phyloP scores from a whole-genome alignment of 2,113 vertebrate genomes.

The Caracal caracal region DNA sequence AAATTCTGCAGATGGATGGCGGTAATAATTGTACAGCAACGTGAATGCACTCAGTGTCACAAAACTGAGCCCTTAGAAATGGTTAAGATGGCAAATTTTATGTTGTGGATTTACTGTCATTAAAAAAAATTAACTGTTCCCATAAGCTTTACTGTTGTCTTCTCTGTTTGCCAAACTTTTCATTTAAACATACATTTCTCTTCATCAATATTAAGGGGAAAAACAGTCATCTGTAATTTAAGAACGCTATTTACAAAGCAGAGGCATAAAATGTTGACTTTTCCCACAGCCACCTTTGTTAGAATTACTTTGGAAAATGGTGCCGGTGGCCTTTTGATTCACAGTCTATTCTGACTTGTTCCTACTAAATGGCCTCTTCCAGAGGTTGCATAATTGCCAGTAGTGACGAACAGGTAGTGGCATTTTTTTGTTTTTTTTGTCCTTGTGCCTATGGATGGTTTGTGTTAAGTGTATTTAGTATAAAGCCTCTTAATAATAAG shows the following conservation, averaged over 20 bases:
- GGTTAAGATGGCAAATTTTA: background rate
- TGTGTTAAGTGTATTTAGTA: constrained; percentile 10
- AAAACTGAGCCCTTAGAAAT: background rate
- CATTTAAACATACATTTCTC: background rate
- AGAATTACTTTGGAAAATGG: background rate
- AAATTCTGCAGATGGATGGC: background rate
- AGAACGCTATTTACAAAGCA: background rate
- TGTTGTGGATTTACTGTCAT: background rate
- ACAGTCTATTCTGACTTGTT: background rate
- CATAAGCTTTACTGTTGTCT: background rate
- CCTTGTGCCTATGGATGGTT: background rate
- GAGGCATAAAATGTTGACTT: background rate
- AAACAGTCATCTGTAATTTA: background rate
- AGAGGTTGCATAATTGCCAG: background rate
- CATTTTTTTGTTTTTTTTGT: background rate
- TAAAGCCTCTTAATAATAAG: background rate
- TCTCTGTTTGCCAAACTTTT: background rate
- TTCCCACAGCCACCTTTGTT: background rate
- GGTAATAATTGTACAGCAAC: no score
- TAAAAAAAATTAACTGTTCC: background rate
- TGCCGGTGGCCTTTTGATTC: background rate
- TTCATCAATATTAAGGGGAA: background rate
- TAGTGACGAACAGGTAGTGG: background rate
- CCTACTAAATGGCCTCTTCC: background rate
- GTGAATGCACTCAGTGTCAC: background rate